Evolutionary conservation across 2,113 vertebrate genomes (phyloP).

Genomic region (Numenius arquata): DNA sequence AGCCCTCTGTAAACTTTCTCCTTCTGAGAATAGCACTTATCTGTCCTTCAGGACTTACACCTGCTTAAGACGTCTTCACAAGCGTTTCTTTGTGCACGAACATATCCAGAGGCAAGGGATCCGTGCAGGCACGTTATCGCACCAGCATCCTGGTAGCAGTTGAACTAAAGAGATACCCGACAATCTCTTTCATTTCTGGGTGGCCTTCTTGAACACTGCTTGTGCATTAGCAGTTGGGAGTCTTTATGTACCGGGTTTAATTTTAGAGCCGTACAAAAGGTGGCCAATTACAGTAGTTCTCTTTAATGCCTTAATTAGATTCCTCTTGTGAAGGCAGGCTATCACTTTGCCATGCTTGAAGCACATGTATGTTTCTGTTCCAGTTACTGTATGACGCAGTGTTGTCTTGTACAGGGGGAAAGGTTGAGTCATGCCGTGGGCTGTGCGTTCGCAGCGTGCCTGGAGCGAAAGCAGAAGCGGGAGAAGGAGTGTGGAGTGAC

Average conservation of each 20-base stretch:
- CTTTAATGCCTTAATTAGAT: not conserved
- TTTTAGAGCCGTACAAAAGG: not conserved
- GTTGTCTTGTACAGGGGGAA: constrained; percentile 84
- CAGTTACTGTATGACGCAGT: not conserved
- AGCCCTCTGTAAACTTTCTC: not conserved
- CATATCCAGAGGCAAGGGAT: not conserved
- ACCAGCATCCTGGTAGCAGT: not conserved
- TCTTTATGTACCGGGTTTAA: not conserved
- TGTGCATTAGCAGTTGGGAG: not conserved
- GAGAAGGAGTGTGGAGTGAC: constrained; percentile 99
- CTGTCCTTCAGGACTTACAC: not conserved
- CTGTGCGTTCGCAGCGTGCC: constrained; percentile 95
- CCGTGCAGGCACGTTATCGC: not conserved
- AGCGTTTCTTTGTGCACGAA: not conserved
- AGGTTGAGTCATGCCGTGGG: constrained; percentile 97
- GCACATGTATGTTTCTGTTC: not conserved
- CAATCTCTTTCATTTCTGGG: not conserved
- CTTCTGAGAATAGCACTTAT: not conserved
- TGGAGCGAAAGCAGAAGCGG: constrained; percentile 97
- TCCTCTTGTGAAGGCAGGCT: not conserved
- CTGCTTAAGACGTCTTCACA: not conserved
- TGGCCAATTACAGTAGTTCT: not conserved
- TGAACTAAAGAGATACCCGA: not conserved
- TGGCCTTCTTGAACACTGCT: not conserved
- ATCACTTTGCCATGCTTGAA: not conserved